phyloP scores from a whole-genome alignment of 2,113 vertebrate genomes.

The Xiphophorus maculatus region DNA sequence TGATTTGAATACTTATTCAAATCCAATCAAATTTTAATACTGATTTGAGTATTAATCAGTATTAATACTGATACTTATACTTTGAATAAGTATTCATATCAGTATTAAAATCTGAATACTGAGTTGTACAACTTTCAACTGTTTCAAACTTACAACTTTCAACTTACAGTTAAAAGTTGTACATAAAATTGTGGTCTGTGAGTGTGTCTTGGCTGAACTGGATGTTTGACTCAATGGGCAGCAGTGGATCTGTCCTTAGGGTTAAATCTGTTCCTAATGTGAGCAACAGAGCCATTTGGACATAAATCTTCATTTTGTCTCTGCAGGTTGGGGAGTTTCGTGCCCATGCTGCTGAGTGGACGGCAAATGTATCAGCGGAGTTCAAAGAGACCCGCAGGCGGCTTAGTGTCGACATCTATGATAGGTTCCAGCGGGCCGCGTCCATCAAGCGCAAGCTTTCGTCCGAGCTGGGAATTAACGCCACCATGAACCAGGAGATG shows the following conservation, averaged over 20 bases:
- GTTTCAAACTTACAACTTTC: too few species aligned
- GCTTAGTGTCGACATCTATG: conserved; percentile 96
- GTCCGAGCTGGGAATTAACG: conserved; percentile 88
- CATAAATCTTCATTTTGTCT: conserved; percentile 13
- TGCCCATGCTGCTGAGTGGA: conserved; percentile 97
- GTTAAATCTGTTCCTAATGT: background rate
- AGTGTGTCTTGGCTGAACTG: background rate
- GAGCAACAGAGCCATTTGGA: background rate
- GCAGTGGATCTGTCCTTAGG: background rate
- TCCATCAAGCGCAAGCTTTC: conserved; percentile 98
- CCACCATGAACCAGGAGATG: conserved; percentile 86
- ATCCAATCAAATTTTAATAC: too few species aligned
- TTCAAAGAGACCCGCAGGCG: conserved; percentile 97
- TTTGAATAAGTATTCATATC: too few species aligned
- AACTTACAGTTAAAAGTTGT: too few species aligned
- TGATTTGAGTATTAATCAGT: too few species aligned
- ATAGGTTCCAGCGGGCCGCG: conserved; percentile 95
- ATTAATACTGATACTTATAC: too few species aligned
- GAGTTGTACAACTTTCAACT: too few species aligned
- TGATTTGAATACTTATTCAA: too few species aligned
- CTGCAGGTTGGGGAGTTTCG: conserved; percentile 95
- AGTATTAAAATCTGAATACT: too few species aligned
- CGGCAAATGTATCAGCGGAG: conserved; percentile 95
- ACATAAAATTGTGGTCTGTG: too few species aligned
- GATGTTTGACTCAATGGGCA: background rate